These are phyloP conservation scores for Acleris sparsana DNA, from an alignment of 2,888 invertebrate genomes.

Conservation along the genomic window DNA sequence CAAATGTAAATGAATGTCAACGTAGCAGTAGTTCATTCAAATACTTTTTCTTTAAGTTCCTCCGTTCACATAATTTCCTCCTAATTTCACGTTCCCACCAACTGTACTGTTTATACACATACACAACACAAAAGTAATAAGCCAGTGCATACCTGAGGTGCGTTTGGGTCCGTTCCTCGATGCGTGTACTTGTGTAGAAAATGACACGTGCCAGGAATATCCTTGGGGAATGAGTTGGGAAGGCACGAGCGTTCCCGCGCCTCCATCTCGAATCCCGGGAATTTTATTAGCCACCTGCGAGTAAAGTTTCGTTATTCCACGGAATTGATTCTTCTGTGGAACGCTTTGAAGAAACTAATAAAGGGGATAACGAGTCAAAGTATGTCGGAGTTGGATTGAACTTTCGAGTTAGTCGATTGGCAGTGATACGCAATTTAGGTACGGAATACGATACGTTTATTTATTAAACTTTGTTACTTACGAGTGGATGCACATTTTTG, in stretches of 20 bases:
- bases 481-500: too few relatives aligned
- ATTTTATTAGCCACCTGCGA: constrained; percentile 88
- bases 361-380: constrained; percentile 22
- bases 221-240: constrained; percentile 92
- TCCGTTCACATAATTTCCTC: too few relatives aligned
- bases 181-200: constrained; percentile 92
- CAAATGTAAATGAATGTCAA: too few relatives aligned
- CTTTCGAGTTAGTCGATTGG: constrained; percentile 24
- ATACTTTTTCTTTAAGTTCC: too few relatives aligned
- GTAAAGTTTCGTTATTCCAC: constrained; percentile 42
- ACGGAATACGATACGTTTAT: neutral
- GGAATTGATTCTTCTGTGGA: constrained; percentile 29
- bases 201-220: constrained; percentile 92
- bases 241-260: constrained; percentile 89
- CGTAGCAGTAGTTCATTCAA: too few relatives aligned
- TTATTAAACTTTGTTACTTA: too few relatives aligned
- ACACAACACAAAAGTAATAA: neutral
- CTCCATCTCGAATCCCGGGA: constrained; percentile 90
- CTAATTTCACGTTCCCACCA: too few relatives aligned
- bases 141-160: constrained; percentile 78
- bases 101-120: too few relatives aligned
- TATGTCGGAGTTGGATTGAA: constrained; percentile 30
- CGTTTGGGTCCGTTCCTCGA: constrained; percentile 84
- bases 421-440: constrained; percentile 23
- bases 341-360: constrained; percentile 33